Base-by-base conservation (phyloP, 2,888 invertebrate species). In the Maniola hyperantus region DNA sequence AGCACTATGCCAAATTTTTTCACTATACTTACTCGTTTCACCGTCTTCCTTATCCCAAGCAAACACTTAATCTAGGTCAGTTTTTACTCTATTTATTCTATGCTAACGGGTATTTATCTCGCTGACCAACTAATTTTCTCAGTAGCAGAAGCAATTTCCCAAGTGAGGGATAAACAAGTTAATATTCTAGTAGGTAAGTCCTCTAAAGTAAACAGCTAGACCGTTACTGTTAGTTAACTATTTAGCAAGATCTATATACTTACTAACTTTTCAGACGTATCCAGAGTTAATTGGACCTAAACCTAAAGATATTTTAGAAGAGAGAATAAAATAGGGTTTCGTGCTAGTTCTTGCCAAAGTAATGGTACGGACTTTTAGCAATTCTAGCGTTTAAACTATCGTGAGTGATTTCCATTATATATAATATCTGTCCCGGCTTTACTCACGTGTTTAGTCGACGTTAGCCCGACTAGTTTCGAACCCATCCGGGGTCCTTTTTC, bases 41-140 rank as follows among this genome's bases (percentile, higher is more conserved):
- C 33, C 8, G 46, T n/a, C 20, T 20, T 20, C 5, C 6, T 20
- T 33, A 26, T 20, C 34, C 34, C 13, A 26, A 15, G 39, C n/a
- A 42, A 62, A 39, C 20, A 53, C 26, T n/a, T 33, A 42, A 42
- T n/a, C 5, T 53, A 51, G 61, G 51, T 61, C 61, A 39, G 15
- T 34, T 18, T 18, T 33, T 59, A 44, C 20, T 26, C 26, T 46
- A n/a, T 60, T 26, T 53, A 39, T 26, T 39, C 39, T 53, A 42
- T 39, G 20, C n/a, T 51, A 61, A 42, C 53, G n/a, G 15, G 15
- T 39, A 51, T 53, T 62, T 53, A 62, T 53, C 42, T 15, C 53
- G 6, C 39, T 62, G 53, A 26, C 62, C 62, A 53, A 62, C 62
- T 62, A 53, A 62, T 62, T 53, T 62, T 42, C 62, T 15, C 42